Conservation (phyloP, 2,797 vertebrate species). For the Neosilurus hyrtlii region DNA sequence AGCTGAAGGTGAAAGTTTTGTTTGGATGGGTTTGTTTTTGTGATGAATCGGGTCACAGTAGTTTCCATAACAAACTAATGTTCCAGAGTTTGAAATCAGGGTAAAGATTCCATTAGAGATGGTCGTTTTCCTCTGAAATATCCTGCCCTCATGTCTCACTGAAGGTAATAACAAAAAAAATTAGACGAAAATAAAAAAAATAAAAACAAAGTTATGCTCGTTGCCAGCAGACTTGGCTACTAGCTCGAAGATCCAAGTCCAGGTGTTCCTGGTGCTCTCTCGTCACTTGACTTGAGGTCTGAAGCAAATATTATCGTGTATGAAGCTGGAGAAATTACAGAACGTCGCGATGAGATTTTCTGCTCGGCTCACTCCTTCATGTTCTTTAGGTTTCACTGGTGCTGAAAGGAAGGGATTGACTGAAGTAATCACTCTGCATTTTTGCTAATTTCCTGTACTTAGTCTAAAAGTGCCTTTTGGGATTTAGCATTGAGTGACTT, state of each 20-base stretch:
- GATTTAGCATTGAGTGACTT: neutral
- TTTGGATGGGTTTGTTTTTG: neutral
- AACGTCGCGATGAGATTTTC: slow-evolving; percentile 29
- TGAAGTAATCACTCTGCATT: neutral
- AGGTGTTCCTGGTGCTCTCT: slow-evolving; percentile 3
- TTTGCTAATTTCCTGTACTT: slow-evolving; percentile 19
- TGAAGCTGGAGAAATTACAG: slow-evolving; percentile 35
- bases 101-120: neutral
- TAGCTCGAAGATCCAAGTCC: neutral
- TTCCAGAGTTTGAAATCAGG: neutral
- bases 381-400: slow-evolving; percentile 14
- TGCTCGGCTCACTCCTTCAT: slow-evolving; percentile 25
- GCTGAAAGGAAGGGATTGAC: neutral
- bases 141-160: neutral
- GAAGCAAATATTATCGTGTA: slow-evolving; percentile 20
- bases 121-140: neutral
- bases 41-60: neutral
- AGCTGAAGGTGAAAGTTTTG: slow-evolving; percentile 5
- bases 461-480: neutral
- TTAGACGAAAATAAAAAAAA: neutral
- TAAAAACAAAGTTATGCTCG: neutral
- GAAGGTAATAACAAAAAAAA: neutral
- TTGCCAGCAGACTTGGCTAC: neutral
- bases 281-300: neutral
- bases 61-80: neutral